phyloP scores from a whole-genome alignment of 1,140 invertebrate genomes.

The Drosophila insularis region DNA sequence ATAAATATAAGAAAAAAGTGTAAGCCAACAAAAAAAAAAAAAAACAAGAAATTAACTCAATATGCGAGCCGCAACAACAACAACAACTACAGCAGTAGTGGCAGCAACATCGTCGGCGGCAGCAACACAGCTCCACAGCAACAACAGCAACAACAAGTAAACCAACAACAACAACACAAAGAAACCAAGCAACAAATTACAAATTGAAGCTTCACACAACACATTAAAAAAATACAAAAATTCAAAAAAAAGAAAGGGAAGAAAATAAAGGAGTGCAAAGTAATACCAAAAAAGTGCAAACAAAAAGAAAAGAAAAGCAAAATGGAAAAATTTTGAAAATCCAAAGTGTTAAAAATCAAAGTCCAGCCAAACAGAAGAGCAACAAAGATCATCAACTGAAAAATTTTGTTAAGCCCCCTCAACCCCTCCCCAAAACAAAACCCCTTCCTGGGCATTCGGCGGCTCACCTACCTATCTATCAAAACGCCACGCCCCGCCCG shows the following conservation, averaged over 20 bases:
- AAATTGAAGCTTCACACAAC: slow-evolving; percentile 7
- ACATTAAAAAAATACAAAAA: neutral
- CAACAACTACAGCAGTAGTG: slow-evolving; percentile 10
- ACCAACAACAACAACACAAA: neutral
- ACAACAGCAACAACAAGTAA: slow-evolving; percentile 9
- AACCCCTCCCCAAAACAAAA: slow-evolving; percentile 21
- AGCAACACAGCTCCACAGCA: neutral
- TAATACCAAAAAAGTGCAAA: slow-evolving; percentile 16
- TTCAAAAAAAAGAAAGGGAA: slow-evolving; percentile 19
- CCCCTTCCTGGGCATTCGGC: slow-evolving; percentile 27
- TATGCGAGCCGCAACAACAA: slow-evolving; percentile 12
- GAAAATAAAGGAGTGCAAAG: neutral
- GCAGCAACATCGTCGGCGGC: neutral
- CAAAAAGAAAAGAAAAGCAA: slow-evolving; percentile 1
- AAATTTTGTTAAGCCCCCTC: slow-evolving; percentile 39
- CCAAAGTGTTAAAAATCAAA: slow-evolving; percentile 25
- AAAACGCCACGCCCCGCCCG: neutral
- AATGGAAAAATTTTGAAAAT: slow-evolving; percentile 19
- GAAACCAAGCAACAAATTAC: slow-evolving; percentile 3
- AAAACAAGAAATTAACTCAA: slow-evolving; percentile 8
- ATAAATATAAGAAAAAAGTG: slow-evolving; percentile 22
- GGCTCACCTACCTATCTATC: slow-evolving; percentile 3
- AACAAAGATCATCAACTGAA: slow-evolving; percentile 12
- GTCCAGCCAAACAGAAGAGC: slow-evolving; percentile 35
- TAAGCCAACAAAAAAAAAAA: slow-evolving; percentile 15